A percentile compares a stretch with the other conserved stretches of the same genome.
These are phyloP conservation scores for Sandelia bainsii DNA, from an alignment of 2,797 vertebrate species.

Conservation along the genomic window DNA sequence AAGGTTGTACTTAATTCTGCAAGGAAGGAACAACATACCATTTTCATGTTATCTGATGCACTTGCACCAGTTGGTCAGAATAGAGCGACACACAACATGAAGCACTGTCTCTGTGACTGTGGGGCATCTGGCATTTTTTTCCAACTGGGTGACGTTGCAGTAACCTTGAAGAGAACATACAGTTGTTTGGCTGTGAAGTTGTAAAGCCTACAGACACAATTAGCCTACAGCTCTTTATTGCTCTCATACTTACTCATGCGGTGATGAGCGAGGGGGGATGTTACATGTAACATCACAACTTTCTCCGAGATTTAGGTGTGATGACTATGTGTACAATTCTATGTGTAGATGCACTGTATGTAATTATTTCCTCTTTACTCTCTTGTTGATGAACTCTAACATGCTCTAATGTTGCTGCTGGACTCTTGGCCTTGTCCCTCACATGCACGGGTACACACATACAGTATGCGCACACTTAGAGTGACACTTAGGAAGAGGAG, in stretches of 20 bases:
- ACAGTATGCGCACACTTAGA: constrained; percentile 35
- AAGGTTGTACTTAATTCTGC: no score
- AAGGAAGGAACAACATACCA: not conserved
- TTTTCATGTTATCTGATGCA: not conserved
- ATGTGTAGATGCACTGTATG: not conserved
- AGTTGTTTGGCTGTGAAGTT: constrained; percentile 6
- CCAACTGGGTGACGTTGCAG: constrained; percentile 5
- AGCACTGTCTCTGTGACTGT: not conserved
- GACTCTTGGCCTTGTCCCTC: constrained; percentile 30
- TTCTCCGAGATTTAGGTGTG: constrained; percentile 1
- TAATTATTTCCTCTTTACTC: constrained; percentile 16
- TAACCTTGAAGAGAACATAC: constrained; percentile 33
- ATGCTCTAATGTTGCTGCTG: constrained; percentile 53
- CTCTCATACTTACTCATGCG: constrained; percentile 1
- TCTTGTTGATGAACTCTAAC: constrained; percentile 33
- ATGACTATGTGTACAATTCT: no score
- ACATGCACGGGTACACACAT: constrained; percentile 16
- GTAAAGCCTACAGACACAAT: constrained; percentile 9
- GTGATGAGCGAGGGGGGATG: not conserved
- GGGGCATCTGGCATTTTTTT: constrained; percentile 12
- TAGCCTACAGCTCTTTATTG: no score
- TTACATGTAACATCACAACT: constrained; percentile 1
- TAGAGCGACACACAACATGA: not conserved
- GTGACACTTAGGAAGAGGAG: constrained; percentile 47
- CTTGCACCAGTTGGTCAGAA: not conserved